A percentile compares a stretch with the other conserved stretches of the same genome.
Evolutionary conservation across 2,888 invertebrate genomes (phyloP).

Genomic region (Netelia melanura): DNA sequence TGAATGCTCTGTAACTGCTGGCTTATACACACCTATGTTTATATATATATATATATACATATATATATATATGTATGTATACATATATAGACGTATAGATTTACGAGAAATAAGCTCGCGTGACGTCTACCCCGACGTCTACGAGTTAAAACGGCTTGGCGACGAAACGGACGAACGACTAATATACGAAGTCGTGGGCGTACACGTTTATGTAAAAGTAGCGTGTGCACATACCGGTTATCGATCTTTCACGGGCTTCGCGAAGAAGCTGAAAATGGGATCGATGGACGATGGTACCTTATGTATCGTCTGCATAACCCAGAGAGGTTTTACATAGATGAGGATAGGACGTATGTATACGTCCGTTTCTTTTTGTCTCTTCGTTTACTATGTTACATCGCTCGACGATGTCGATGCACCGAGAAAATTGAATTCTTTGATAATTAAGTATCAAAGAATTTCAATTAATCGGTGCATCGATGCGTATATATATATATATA

Average conservation of each 20-base stretch:
- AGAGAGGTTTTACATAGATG: slow-evolving; percentile 14
- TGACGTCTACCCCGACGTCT: slow-evolving; percentile 53
- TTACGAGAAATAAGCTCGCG: slow-evolving; percentile 52
- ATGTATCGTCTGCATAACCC: slow-evolving; percentile 9
- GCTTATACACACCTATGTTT: neutral
- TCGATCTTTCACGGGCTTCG: slow-evolving; percentile 52
- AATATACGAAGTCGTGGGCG: slow-evolving; percentile 19
- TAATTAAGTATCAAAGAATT: neutral
- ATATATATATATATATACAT: too few species aligned
- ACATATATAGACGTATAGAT: neutral
- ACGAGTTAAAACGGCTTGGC: slow-evolving; percentile 36
- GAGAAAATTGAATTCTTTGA: slow-evolving; percentile 8
- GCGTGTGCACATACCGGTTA: slow-evolving; percentile 24
- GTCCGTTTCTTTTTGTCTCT: neutral
- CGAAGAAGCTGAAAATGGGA: slow-evolving; percentile 44
- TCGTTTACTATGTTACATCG: neutral
- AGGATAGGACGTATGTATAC: neutral
- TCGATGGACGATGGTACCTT: slow-evolving; percentile 36
- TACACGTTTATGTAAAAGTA: slow-evolving; percentile 33
- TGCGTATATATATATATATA: too few species aligned
- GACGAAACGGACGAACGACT: slow-evolving; percentile 43
- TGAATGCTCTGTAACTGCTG: slow-evolving; percentile 7
- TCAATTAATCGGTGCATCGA: too few species aligned
- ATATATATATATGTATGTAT: neutral
- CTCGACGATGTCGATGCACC: slow-evolving; percentile 10